Evolutionary conservation across 2,797 vertebrate genomes (phyloP).

Genomic region (Peromyscus nudipes): DNA sequence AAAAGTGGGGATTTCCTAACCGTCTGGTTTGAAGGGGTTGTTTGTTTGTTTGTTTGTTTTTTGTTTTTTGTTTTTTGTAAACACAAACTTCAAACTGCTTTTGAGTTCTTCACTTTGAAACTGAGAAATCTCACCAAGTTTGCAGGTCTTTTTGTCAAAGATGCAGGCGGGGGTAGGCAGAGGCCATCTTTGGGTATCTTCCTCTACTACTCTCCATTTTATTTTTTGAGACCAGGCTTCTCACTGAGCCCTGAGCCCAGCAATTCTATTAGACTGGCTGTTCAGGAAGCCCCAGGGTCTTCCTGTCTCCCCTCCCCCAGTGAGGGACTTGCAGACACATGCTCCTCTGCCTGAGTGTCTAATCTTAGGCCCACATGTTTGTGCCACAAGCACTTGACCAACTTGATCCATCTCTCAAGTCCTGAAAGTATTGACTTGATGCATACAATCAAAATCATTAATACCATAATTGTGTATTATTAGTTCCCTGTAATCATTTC

Average conservation of each 20-base stretch:
- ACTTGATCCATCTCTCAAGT: neutral
- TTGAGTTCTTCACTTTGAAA: neutral
- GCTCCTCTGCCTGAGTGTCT: neutral
- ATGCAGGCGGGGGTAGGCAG: neutral
- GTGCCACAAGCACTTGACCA: neutral
- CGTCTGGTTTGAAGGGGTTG: neutral
- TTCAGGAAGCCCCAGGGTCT: neutral
- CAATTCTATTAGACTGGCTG: neutral
- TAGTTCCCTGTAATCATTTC: slow-evolving; percentile 17
- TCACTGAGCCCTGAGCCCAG: neutral
- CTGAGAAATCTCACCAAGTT: slow-evolving; percentile 9
- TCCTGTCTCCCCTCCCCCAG: too few relatives aligned
- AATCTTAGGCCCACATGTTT: neutral
- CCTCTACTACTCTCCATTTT: neutral
- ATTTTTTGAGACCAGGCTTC: neutral
- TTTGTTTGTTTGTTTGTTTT: too few relatives aligned
- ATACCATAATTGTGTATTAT: neutral
- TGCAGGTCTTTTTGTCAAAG: neutral
- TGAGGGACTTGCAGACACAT: neutral
- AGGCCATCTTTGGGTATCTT: too few relatives aligned
- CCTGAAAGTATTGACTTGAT: neutral
- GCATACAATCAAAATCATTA: neutral
- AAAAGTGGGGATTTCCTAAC: slow-evolving; percentile 32
- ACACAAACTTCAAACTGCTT: neutral
- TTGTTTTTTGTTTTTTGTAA: neutral